phyloP scores from a whole-genome alignment of 2,113 vertebrate genomes.

The Equus quagga region DNA sequence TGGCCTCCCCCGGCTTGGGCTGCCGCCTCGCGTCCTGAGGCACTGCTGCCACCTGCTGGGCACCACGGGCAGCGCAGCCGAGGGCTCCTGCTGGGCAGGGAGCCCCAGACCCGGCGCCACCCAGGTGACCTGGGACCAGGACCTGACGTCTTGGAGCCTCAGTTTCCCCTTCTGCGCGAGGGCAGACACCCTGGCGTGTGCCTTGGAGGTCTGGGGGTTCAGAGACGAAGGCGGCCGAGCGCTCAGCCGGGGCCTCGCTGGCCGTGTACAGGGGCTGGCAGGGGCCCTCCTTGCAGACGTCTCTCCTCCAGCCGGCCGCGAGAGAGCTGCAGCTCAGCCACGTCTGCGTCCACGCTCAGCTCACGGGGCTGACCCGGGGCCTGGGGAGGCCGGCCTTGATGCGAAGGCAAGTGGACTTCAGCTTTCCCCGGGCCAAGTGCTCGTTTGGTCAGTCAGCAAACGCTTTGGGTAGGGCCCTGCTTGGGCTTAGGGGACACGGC shows the following conservation, averaged over 20 bases:
- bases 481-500: not conserved
- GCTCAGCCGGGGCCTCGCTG: fast-evolving
- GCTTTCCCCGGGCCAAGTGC: not conserved
- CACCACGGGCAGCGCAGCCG: fast-evolving
- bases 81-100: not conserved
- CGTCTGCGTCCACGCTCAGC: not conserved
- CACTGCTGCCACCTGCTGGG: constrained; percentile 69
- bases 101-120: not conserved
- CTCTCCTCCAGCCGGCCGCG: not conserved
- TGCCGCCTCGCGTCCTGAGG: fast-evolving
- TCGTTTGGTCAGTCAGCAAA: no score
- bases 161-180: not conserved
- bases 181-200: fast-evolving
- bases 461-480: not conserved
- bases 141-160: no score
- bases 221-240: fast-evolving
- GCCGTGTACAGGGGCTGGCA: not conserved
- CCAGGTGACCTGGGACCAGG: not conserved
- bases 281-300: fast-evolving
- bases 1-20: fast-evolving
- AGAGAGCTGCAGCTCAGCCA: fast-evolving
- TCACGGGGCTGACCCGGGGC: fast-evolving
- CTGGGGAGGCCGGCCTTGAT: not conserved
- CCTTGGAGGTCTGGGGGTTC: fast-evolving
- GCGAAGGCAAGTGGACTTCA: not conserved